phyloP scores from a whole-genome alignment of 1,140 invertebrate species.

The Orius insidiosus region DNA sequence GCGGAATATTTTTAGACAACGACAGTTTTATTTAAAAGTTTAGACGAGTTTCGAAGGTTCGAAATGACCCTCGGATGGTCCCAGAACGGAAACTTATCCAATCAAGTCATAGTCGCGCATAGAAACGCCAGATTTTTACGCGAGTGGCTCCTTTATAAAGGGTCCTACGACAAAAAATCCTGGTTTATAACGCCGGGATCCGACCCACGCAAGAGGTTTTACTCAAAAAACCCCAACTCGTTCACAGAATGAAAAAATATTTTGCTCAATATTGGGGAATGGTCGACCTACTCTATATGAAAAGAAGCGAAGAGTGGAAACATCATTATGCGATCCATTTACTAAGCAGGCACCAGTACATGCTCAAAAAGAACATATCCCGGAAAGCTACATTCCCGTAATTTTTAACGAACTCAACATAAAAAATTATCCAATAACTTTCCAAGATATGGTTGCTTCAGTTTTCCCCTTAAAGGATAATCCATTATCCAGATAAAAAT shows the following conservation, averaged over 20 bases:
- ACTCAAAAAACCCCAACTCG: slow-evolving; percentile 11
- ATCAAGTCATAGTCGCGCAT: slow-evolving; percentile 20
- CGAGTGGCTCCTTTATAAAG: slow-evolving; percentile 22
- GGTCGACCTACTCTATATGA: not conserved
- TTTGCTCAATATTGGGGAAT: slow-evolving; percentile 7
- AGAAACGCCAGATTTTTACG: slow-evolving; percentile 21
- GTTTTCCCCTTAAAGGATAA: too few species aligned
- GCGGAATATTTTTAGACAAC: slow-evolving; percentile 19
- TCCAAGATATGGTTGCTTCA: slow-evolving; percentile 12
- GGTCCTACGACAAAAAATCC: slow-evolving; percentile 16
- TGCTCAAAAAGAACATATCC: slow-evolving; percentile 7
- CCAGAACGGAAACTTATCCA: slow-evolving; percentile 19
- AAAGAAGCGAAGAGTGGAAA: slow-evolving; percentile 10
- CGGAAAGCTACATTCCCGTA: slow-evolving; percentile 13
- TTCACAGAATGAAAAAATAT: slow-evolving; percentile 8
- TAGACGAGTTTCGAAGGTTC: slow-evolving; percentile 20
- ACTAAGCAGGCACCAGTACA: slow-evolving; percentile 7
- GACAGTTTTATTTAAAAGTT: slow-evolving; percentile 14
- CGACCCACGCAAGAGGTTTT: slow-evolving; percentile 21
- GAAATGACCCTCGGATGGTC: slow-evolving; percentile 28
- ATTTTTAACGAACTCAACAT: slow-evolving; percentile 14
- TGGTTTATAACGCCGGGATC: slow-evolving; percentile 25
- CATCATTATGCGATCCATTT: slow-evolving; percentile 13
- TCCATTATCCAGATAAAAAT: too few species aligned
- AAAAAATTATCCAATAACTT: slow-evolving; percentile 12